These are phyloP conservation scores for Chionomys nivalis DNA, from an alignment of 2,113 vertebrate species.

Conservation along the genomic window DNA sequence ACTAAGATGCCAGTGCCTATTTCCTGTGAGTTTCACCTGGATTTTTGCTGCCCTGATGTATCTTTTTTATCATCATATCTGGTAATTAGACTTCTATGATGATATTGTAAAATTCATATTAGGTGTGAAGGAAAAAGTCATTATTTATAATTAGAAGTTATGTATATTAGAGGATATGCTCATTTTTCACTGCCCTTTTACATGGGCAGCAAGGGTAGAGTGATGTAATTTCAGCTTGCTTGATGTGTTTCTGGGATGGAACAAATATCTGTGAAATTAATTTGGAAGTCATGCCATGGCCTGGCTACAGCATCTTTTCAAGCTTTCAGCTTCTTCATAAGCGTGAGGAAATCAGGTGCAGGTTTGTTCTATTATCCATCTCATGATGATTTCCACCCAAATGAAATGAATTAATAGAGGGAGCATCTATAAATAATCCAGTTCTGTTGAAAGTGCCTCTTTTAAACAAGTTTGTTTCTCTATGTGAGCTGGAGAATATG, in stretches of 20 bases:
- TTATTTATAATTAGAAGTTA: slow-evolving; percentile 70
- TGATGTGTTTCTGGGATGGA: slow-evolving; percentile 69
- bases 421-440: slow-evolving; percentile 54
- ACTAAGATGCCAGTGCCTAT: slow-evolving; percentile 47
- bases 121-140: slow-evolving; percentile 66
- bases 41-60: slow-evolving; percentile 1
- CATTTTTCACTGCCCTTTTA: slow-evolving; percentile 76
- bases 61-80: slow-evolving; percentile 70
- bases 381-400: slow-evolving; percentile 28
- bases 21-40: slow-evolving; percentile 60
- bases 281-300: slow-evolving; percentile 52
- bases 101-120: slow-evolving; percentile 70
- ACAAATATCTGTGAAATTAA: slow-evolving; percentile 79
- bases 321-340: slow-evolving; percentile 38
- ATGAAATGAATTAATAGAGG: slow-evolving; percentile 44
- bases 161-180: neutral
- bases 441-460: slow-evolving; percentile 45
- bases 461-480: slow-evolving; percentile 44
- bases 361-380: slow-evolving; percentile 43
- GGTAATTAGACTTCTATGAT: slow-evolving; percentile 74
- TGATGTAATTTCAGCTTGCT: slow-evolving; percentile 60
- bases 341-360: slow-evolving; percentile 18
- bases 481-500: slow-evolving; percentile 8
- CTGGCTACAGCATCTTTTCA: slow-evolving; percentile 48
- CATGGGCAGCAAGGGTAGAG: slow-evolving; percentile 71